These are phyloP conservation scores for Sminthurides aquaticus DNA, from an alignment of 2,888 invertebrate genomes.

Conservation along the genomic window DNA sequence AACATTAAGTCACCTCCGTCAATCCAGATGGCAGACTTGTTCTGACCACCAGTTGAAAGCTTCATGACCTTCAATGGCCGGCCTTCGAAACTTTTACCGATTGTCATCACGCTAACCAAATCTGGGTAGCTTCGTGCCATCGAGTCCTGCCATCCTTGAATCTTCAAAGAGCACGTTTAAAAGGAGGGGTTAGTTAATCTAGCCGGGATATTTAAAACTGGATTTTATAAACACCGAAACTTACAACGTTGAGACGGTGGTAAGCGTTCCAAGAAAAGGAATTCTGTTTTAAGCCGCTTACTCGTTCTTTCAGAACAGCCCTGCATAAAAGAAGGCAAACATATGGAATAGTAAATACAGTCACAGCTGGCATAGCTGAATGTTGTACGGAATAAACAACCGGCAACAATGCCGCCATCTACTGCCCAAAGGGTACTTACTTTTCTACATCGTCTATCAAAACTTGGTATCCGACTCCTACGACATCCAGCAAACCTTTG, in stretches of 20 bases:
- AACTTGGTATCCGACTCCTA: constrained; percentile 31
- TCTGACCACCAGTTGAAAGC: constrained; percentile 51
- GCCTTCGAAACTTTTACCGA: constrained; percentile 67
- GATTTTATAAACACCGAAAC: neutral
- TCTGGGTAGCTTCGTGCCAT: constrained; percentile 59
- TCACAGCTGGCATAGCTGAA: no score
- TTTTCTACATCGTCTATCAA: constrained; percentile 27
- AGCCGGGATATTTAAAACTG: neutral
- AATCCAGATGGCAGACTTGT: constrained; percentile 69
- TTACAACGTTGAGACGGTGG: neutral
- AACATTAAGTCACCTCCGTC: constrained; percentile 58
- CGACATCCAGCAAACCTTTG: constrained; percentile 25
- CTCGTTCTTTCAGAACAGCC: neutral
- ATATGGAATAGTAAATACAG: no score
- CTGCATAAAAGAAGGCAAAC: neutral
- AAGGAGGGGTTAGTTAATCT: neutral
- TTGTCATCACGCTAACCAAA: constrained; percentile 59
- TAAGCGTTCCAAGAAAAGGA: neutral
- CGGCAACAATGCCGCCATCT: neutral
- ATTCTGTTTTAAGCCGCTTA: neutral
- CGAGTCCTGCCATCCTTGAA: constrained; percentile 53
- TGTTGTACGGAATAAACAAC: no score
- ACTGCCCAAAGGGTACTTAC: constrained; percentile 17
- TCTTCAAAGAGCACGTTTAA: constrained; percentile 40
- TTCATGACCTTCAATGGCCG: constrained; percentile 63